A percentile compares a stretch with the other conserved stretches of the same genome.
These are phyloP conservation scores for Pteronura brasiliensis DNA, from an alignment of 2,113 vertebrate genomes.

Conservation along the genomic window DNA sequence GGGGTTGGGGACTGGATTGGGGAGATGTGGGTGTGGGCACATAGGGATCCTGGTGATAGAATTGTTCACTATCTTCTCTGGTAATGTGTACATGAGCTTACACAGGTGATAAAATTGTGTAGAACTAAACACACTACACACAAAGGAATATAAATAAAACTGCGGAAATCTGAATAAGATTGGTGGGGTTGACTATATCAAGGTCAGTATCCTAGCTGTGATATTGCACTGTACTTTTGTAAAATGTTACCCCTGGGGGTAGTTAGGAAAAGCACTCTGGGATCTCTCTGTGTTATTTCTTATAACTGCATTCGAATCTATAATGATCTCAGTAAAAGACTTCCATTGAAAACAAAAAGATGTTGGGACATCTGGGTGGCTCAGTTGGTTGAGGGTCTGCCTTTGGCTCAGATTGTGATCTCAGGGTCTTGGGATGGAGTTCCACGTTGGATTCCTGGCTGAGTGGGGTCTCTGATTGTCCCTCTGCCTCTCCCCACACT, in stretches of 20 bases:
- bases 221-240: not conserved
- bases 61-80: not conserved
- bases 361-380: not conserved
- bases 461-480: not conserved
- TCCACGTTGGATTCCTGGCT: not conserved
- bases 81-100: not conserved
- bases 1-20: not conserved
- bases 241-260: not conserved
- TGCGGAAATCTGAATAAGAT: not conserved
- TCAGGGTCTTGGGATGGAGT: not conserved
- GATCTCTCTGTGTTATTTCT: not conserved
- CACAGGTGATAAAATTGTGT: not conserved
- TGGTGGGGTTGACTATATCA: not conserved
- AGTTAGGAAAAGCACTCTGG: not conserved
- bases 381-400: not conserved
- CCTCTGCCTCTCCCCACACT: not conserved
- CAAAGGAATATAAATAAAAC: not conserved
- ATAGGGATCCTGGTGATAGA: not conserved
- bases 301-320: not conserved
- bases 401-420: not conserved
- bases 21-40: not conserved
- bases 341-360: not conserved
- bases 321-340: not conserved
- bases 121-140: not conserved
- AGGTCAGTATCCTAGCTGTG: not conserved